These are phyloP conservation scores for Philopotamus ludificatus DNA, from an alignment of 1,140 invertebrate genomes.

Conservation along the genomic window DNA sequence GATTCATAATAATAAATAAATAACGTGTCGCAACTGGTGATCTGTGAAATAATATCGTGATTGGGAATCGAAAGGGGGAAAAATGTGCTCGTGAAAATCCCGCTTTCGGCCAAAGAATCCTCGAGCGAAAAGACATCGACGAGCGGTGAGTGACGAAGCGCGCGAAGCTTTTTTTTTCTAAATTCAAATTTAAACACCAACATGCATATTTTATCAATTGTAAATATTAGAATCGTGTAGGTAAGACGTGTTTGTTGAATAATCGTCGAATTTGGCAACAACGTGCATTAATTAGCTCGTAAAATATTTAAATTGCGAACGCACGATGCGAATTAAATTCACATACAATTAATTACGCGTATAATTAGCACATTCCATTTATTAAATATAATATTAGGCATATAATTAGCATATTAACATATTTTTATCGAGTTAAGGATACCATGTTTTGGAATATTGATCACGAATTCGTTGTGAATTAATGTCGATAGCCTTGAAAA, in stretches of 20 bases:
- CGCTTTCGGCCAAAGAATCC: not conserved
- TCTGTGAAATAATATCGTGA: not conserved
- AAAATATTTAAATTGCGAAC: too few species aligned
- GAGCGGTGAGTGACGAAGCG: slow-evolving; percentile 21
- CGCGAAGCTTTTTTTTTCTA: too few species aligned
- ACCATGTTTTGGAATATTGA: too few species aligned
- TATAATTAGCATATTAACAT: not conserved
- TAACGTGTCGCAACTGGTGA: not conserved
- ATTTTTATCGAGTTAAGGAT: too few species aligned
- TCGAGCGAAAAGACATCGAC: slow-evolving; percentile 15
- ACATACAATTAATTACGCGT: not conserved
- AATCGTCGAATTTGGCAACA: too few species aligned
- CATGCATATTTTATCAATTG: too few species aligned
- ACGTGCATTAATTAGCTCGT: too few species aligned
- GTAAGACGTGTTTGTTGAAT: too few species aligned
- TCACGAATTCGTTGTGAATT: not conserved
- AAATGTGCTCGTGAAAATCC: not conserved
- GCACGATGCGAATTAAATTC: too few species aligned
- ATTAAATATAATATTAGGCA: not conserved
- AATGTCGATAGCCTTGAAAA: slow-evolving; percentile 7
- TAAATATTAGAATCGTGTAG: too few species aligned
- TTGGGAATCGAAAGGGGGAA: not conserved
- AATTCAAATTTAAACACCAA: not conserved
- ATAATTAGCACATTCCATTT: not conserved
- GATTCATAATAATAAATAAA: not conserved